Conservation (phyloP, 2,797 vertebrate species). For the Poecile montanus region DNA sequence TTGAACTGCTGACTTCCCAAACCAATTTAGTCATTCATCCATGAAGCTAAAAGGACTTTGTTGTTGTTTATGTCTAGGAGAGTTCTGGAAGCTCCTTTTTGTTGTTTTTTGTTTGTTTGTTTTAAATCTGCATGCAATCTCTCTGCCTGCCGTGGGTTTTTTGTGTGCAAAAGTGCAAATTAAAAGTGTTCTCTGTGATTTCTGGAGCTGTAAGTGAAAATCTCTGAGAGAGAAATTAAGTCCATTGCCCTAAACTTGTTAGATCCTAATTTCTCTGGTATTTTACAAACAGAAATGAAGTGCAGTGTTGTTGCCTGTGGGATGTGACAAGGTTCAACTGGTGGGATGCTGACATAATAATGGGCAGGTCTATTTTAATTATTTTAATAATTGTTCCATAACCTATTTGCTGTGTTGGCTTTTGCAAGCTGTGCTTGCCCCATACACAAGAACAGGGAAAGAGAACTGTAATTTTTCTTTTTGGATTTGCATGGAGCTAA, state of each 20-base stretch:
- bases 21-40: slow-evolving; percentile 20
- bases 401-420: neutral
- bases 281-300: neutral
- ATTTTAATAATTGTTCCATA: neutral
- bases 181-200: neutral
- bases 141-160: neutral
- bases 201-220: neutral
- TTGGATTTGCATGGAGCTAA: neutral
- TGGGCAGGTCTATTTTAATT: neutral
- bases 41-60: neutral
- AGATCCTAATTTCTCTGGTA: neutral
- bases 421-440: neutral
- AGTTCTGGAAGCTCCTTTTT: neutral
- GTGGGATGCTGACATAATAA: neutral
- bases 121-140: neutral
- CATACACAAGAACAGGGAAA: neutral
- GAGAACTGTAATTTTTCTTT: neutral
- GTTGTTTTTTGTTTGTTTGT: neutral
- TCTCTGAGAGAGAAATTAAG: neutral
- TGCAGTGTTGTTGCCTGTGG: neutral
- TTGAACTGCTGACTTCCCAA: slow-evolving; percentile 11
- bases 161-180: neutral
- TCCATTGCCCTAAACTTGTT: neutral
- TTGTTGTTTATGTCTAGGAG: neutral
- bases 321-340: neutral